Evolutionary conservation across 2,888 invertebrate genomes (phyloP).

Genomic region (Octonoba sinensis): DNA sequence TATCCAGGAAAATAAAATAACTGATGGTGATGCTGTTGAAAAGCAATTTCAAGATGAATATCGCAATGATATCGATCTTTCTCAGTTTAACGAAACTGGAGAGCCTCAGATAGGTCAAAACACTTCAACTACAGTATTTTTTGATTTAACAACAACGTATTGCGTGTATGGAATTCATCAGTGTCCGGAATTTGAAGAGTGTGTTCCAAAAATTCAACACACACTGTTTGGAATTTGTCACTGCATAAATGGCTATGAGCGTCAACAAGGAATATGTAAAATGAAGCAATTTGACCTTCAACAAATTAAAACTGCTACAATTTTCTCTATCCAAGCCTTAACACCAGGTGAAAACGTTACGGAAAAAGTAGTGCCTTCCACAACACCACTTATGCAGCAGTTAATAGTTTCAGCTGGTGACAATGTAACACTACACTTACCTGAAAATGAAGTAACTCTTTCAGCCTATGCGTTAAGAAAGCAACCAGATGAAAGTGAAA

Average conservation of each 20-base stretch:
- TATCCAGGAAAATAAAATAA: slow-evolving; percentile 1
- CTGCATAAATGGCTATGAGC: slow-evolving; percentile 78
- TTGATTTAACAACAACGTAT: slow-evolving; percentile 65
- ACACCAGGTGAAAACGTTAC: slow-evolving; percentile 14
- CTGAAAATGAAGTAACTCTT: slow-evolving; percentile 86
- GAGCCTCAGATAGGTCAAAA: slow-evolving; percentile 14
- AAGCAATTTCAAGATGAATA: slow-evolving; percentile 9
- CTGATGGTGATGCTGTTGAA: slow-evolving; percentile 11
- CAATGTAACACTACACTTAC: slow-evolving; percentile 81
- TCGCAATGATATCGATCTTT: slow-evolving; percentile 13
- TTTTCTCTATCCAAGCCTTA: slow-evolving; percentile 5
- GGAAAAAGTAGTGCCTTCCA: slow-evolving; percentile 25
- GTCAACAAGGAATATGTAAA: slow-evolving; percentile 71
- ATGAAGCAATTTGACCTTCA: slow-evolving; percentile 3
- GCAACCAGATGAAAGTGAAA: slow-evolving; percentile 72
- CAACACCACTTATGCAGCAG: slow-evolving; percentile 66
- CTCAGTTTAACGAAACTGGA: slow-evolving; percentile 33
- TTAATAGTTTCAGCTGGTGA: slow-evolving; percentile 72
- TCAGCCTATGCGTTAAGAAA: slow-evolving; percentile 85
- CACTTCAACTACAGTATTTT: slow-evolving; percentile 5
- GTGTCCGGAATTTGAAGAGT: slow-evolving; percentile 81
- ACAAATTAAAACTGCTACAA: slow-evolving; percentile 9
- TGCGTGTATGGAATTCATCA: slow-evolving; percentile 77
- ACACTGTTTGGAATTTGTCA: slow-evolving; percentile 80
- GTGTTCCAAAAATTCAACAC: slow-evolving; percentile 75